phyloP scores from a whole-genome alignment of 1,140 invertebrate genomes.

The Amyelois transitella region DNA sequence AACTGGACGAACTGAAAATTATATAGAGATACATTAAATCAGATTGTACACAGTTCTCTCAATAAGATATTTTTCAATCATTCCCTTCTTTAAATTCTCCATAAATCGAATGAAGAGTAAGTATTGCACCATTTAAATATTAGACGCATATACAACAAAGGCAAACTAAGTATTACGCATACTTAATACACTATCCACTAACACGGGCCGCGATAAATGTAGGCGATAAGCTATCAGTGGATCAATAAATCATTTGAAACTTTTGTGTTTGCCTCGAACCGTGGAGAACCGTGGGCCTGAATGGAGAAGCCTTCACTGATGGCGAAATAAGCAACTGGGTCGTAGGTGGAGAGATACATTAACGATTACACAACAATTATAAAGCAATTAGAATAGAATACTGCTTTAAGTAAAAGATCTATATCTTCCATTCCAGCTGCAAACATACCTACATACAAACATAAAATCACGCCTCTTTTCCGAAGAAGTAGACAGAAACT shows the following conservation, averaged over 20 bases:
- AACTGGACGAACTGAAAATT: no score
- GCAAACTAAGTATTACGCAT: background rate
- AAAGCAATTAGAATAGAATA: background rate
- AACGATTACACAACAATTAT: background rate
- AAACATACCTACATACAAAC: no score
- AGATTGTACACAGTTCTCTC: no score
- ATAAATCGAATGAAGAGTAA: no score
- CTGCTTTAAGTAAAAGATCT: no score
- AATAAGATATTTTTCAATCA: no score
- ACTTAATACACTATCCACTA: conserved; percentile 1
- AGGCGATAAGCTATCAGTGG: conserved; percentile 52
- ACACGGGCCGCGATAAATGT: conserved; percentile 36
- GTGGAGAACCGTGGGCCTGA: background rate
- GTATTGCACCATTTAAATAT: conserved; percentile 7
- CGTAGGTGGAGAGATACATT: background rate
- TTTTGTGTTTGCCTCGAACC: conserved; percentile 23
- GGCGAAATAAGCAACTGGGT: background rate
- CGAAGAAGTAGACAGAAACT: no score
- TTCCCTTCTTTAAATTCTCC: no score
- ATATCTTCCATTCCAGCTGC: no score
- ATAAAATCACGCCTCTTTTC: no score
- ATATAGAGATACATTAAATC: no score
- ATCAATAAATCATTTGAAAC: conserved; percentile 52
- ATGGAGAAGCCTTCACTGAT: background rate
- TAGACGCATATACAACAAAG: conserved; percentile 29